These are phyloP conservation scores for Cyclargus thomasi DNA, from an alignment of 1,140 invertebrate genomes.

Conservation along the genomic window DNA sequence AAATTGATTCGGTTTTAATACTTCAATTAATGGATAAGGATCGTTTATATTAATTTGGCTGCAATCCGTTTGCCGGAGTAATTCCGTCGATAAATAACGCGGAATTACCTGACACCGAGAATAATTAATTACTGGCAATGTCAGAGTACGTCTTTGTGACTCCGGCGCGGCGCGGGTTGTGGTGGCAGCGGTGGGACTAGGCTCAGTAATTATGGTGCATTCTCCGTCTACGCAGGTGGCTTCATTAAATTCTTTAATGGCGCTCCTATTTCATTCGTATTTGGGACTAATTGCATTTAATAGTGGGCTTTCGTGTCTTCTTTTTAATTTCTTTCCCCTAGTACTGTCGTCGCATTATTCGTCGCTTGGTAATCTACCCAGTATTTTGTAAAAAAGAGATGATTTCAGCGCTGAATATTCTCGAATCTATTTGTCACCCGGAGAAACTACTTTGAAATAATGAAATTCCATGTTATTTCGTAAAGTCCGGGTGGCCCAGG, in stretches of 20 bases:
- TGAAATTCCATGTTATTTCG: constrained; percentile 1
- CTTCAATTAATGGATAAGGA: constrained; percentile 52
- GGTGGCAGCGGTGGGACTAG: background rate
- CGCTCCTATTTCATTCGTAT: background rate
- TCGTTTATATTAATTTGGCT: constrained; percentile 48
- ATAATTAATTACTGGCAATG: constrained; percentile 35
- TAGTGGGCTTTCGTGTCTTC: background rate
- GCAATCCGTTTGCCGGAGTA: constrained; percentile 37
- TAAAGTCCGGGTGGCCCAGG: background rate
- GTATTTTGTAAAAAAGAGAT: background rate
- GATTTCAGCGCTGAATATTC: background rate
- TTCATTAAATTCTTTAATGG: constrained; percentile 7
- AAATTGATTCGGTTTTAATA: constrained; percentile 49
- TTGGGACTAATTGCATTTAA: background rate
- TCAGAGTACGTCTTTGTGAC: constrained; percentile 19
- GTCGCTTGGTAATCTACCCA: background rate
- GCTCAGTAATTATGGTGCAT: constrained; percentile 15
- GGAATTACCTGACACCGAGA: constrained; percentile 40
- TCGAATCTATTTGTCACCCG: background rate
- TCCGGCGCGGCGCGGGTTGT: background rate
- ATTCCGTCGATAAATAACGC: constrained; percentile 40
- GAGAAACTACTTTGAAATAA: background rate
- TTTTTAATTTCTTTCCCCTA: background rate
- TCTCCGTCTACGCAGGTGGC: background rate
- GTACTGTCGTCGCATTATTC: background rate